Evolutionary conservation across 2,888 invertebrate genomes (phyloP), one percentile per base, ranked within the genome.

Genomic region (Cartodere bifasciata): DNA sequence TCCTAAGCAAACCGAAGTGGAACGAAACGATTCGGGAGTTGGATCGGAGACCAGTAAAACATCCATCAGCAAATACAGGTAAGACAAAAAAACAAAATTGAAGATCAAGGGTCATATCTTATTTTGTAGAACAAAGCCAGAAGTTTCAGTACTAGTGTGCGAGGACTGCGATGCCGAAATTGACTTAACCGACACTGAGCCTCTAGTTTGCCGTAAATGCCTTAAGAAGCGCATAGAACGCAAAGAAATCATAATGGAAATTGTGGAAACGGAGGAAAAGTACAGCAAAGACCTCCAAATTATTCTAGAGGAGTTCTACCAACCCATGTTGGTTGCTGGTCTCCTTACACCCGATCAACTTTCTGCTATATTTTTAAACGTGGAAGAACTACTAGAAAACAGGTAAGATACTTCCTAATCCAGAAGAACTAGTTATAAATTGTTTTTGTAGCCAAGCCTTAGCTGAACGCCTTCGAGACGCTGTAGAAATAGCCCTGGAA

Each of bases 261-360:
- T 94, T 38, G 85, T 91, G 3, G 92, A 94, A 62, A 94, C 94
- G 2, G 94, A 94, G 62, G 81, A 90, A 53, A 94, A 91, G 52
- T 94, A 94, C 54, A 90, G 91, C 12, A 70, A 91, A 31, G 94
- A 94, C 59, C 65, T 94, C 46, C 80, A 84, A 55, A 91, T 94
- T 34, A 83, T 94, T 45, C 67, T 88, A 46, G 91, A 92, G 57
- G 92, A 90, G 58, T 88, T 90, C 56, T 85, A 86, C 55, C 79
- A 83, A 50, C 92, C 92, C 0, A 91, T 94, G 84, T 65, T 88
- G 46, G 84, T 88, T 20, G 91, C 91, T 33, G 91, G 91, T 29
- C 67, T 92, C 31, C 65, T 92, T 16, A 87, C 78, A n/a, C 79
- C 80, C 43, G 91, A 92, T 48, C 92, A 94, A 62, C 66, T 94